phyloP scores from a whole-genome alignment of 2,113 vertebrate genomes.

The Istiophorus platypterus region DNA sequence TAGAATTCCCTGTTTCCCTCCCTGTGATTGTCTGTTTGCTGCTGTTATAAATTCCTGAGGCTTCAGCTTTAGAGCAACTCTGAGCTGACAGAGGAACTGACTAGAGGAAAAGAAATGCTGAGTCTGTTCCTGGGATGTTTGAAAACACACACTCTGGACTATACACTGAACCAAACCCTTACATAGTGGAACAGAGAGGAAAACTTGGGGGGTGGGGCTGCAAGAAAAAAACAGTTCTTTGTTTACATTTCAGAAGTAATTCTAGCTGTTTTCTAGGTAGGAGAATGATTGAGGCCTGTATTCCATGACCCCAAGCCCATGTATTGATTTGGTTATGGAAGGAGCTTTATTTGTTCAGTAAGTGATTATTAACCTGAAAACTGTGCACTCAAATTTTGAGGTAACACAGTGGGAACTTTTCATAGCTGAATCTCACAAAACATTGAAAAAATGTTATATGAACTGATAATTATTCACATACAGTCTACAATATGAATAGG shows the following conservation, averaged over 20 bases:
- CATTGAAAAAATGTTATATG: not conserved
- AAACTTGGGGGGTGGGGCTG: not conserved
- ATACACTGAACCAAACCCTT: not conserved
- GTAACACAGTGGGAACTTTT: not conserved
- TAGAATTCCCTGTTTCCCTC: not conserved
- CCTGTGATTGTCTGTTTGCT: slow-evolving; percentile 7
- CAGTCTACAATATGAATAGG: not conserved
- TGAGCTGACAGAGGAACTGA: slow-evolving; percentile 58
- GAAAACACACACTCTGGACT: slow-evolving; percentile 13
- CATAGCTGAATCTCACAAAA: no score
- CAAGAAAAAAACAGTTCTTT: not conserved
- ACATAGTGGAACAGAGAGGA: not conserved
- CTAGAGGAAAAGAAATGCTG: slow-evolving; percentile 68
- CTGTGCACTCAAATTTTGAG: slow-evolving; percentile 11
- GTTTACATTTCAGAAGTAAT: not conserved
- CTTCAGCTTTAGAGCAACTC: not conserved
- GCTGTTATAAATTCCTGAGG: slow-evolving; percentile 28
- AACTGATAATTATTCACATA: not conserved
- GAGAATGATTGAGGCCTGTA: not conserved
- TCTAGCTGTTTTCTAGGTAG: not conserved
- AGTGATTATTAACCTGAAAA: slow-evolving; percentile 75
- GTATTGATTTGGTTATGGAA: not conserved
- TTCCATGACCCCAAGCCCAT: accelerated
- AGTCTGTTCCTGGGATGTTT: slow-evolving; percentile 72
- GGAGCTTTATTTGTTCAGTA: slow-evolving; percentile 65